Percentiles rank a stretch among this genome's conserved stretches.
Evolutionary conservation across 1,140 invertebrate species (phyloP).

Genomic region (Scaptomyza montana): DNA sequence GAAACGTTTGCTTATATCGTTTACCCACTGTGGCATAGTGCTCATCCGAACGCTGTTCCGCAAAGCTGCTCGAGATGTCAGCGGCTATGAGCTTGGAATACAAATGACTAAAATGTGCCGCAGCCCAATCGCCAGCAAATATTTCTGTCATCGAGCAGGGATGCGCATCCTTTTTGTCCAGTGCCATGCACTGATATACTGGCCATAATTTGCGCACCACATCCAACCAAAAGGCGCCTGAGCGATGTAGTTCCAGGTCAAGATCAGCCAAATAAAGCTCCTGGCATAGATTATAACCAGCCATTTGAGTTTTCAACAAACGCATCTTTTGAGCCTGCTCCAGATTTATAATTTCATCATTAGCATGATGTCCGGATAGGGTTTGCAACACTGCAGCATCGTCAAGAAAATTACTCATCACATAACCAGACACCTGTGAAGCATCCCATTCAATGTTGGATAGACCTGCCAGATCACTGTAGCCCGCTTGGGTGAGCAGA

Average conservation of each 20-base stretch:
- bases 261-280: constrained; percentile 92
- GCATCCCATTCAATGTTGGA: constrained; percentile 97
- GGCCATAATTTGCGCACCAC: constrained; percentile 91
- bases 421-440: constrained; percentile 90
- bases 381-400: constrained; percentile 88
- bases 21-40: constrained; percentile 86
- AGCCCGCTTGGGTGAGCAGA: constrained; percentile 90
- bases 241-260: constrained; percentile 93
- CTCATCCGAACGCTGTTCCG: constrained; percentile 86
- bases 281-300: constrained; percentile 90
- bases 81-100: constrained; percentile 95
- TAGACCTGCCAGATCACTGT: constrained; percentile 92
- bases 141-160: constrained; percentile 91
- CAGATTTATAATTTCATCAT: constrained; percentile 88
- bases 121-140: constrained; percentile 89
- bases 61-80: constrained; percentile 93
- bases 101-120: constrained; percentile 90
- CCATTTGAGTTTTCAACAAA: constrained; percentile 88
- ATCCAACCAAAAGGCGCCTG: constrained; percentile 91
- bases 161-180: constrained; percentile 91
- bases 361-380: constrained; percentile 90
- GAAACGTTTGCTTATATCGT: constrained; percentile 93
- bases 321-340: constrained; percentile 87
- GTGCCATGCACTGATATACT: constrained; percentile 89
- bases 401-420: constrained; percentile 92